A percentile compares a stretch with the other conserved stretches of the same genome.
Conservation (phyloP, 2,888 invertebrate genomes). For the Pediacus dermestoides region DNA sequence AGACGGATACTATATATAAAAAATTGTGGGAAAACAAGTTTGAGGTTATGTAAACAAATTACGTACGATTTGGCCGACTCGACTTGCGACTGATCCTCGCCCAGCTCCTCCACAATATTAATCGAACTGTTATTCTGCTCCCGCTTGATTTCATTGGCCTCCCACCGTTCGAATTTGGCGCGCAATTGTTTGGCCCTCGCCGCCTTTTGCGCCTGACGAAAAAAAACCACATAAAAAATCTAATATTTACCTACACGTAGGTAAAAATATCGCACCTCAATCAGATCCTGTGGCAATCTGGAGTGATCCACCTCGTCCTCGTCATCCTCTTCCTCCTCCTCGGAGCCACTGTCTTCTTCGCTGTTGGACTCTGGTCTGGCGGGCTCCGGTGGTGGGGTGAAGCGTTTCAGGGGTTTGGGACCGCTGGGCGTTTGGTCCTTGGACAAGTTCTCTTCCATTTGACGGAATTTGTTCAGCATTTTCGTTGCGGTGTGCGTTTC, state of each 20-base stretch:
- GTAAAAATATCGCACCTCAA: conserved; percentile 40
- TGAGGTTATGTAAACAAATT: conserved; percentile 14
- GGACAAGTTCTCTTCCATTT: conserved; percentile 73
- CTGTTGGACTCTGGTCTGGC: conserved; percentile 41
- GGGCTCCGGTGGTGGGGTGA: conserved; percentile 82
- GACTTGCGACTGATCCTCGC: conserved; percentile 70
- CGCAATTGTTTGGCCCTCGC: conserved; percentile 81
- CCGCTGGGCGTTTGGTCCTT: conserved; percentile 52
- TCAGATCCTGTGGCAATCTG: conserved; percentile 39
- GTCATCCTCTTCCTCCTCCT: conserved; percentile 50
- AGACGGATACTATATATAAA: too few species aligned
- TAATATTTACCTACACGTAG: conserved; percentile 1
- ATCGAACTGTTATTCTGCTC: conserved; percentile 48
- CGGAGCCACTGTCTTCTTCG: conserved; percentile 48
- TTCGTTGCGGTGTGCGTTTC: conserved; percentile 73
- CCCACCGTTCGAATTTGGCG: conserved; percentile 87
- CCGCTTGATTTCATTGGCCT: conserved; percentile 61
- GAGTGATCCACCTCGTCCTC: conserved; percentile 50
- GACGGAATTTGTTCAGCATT: conserved; percentile 85
- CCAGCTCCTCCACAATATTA: conserved; percentile 45
- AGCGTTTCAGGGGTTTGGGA: conserved; percentile 81
- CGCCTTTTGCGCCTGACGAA: conserved; percentile 63
- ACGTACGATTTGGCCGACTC: conserved; percentile 79
- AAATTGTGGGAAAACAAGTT: too few species aligned
- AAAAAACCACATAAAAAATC: conserved; percentile 7